Base-by-base conservation (phyloP, 2,113 vertebrate genomes). In the Thalassarche chlororhynchos region DNA sequence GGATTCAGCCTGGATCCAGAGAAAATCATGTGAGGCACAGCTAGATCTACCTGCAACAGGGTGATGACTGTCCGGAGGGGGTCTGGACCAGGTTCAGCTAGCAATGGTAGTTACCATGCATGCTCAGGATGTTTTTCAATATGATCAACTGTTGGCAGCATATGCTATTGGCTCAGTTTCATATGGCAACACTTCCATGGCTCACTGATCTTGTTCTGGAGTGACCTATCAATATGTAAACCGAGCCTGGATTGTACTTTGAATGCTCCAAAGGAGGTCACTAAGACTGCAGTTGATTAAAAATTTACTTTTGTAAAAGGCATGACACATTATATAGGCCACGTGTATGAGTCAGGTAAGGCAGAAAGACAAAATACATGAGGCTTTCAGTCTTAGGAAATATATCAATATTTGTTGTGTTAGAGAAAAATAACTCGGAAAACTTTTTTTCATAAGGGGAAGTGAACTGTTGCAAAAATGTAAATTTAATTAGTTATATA, bases 151-250 rank as follows among this genome's bases (percentile, higher is more conserved):
- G 57, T 84, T 95, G 89, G 71, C 93, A 93, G 88, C 34, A 4
- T 8, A 28, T 23, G 17, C 49, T 24, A 3, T 78, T 92, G 75
- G 68, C 75, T 78, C 26, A 46, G 52, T 70, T 86, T 96, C 66
- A 26, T 3, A 55, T 46, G 61, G 64, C 84, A 90, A 93, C 82
- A 55, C 61, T 74, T 95, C 87, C 69, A 77, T 26, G 54, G 92
- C 49, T 93, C 77, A 89, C 46, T 93, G 70, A 40, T 75, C 66
- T 36, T 72, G 31, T 28, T 91, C 71, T 93, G 68, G 47, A 90
- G 69, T 54, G 87, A 61, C 94, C 89, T 96, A 68, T 90, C 95
- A 97, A 96, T 97, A 81, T 94, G 61, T 97, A 98, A 97, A 89
- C 92, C 61, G 52, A 84, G 13, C 25, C 91, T 75, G 78, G 51